phyloP scores from a whole-genome alignment of 1,140 invertebrate genomes.

The Lasioglossum baleicum region DNA sequence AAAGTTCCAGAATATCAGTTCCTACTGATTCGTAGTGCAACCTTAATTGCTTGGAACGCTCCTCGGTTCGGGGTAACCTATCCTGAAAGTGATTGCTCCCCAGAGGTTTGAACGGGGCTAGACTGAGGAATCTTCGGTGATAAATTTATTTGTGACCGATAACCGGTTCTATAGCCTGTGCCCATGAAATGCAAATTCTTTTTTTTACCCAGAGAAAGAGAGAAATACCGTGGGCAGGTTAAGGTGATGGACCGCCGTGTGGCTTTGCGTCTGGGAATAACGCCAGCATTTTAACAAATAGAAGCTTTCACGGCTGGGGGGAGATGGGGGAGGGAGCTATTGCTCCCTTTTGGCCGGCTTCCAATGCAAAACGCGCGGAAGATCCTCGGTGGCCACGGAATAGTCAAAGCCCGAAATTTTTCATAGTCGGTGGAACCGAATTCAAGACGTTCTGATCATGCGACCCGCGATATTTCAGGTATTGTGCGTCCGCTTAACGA shows the following conservation, averaged over 20 bases:
- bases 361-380: not conserved
- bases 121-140: not conserved
- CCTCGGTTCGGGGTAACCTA: not conserved
- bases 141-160: slow-evolving; percentile 1
- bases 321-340: not conserved
- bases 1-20: not conserved
- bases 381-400: not conserved
- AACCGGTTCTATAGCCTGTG: not conserved
- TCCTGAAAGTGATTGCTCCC: not conserved
- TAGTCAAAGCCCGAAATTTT: not conserved
- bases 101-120: too few species aligned
- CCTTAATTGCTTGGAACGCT: not conserved
- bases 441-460: not conserved
- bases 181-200: slow-evolving; percentile 1
- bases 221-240: not conserved
- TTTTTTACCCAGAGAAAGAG: not conserved
- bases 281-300: slow-evolving; percentile 1
- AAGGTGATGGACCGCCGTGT: not conserved
- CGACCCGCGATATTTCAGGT: not conserved
- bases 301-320: not conserved
- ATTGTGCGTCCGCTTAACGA: not conserved
- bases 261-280: slow-evolving; percentile 1
- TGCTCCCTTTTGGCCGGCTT: not conserved
- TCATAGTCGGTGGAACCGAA: not conserved
- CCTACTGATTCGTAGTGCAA: not conserved